Conservation (phyloP, 2,797 vertebrate genomes). For the Rhinatrema bivittatum region DNA sequence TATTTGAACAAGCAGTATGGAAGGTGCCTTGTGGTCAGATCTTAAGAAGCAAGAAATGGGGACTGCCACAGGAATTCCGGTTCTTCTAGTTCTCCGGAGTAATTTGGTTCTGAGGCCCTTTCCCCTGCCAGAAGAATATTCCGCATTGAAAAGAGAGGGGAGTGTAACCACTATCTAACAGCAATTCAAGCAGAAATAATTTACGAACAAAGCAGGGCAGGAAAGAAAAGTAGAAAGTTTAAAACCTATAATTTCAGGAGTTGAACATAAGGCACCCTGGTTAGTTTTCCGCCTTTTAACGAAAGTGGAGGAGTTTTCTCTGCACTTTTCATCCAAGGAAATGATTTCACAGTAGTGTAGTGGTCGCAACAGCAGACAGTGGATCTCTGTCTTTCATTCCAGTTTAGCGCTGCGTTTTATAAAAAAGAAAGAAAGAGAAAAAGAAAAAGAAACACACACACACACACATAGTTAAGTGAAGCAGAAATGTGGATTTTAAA, state of each 20-base stretch:
- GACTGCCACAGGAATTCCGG: neutral
- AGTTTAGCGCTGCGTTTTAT: constrained; percentile 10
- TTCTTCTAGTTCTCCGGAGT: constrained; percentile 4
- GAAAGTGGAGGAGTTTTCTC: constrained; percentile 5
- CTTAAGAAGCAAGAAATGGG: constrained; percentile 4
- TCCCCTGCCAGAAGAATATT: constrained; percentile 12
- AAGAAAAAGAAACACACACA: too few relatives aligned
- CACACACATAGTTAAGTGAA: constrained; percentile 12
- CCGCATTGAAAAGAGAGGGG: constrained; percentile 21
- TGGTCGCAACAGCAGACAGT: neutral
- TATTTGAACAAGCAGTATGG: too few relatives aligned
- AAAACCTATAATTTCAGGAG: constrained; percentile 34
- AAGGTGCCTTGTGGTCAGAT: too few relatives aligned
- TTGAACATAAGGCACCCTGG: constrained; percentile 21
- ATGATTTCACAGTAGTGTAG: constrained; percentile 8
- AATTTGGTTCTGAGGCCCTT: neutral
- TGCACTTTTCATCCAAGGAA: constrained; percentile 17
- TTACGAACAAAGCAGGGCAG: constrained; percentile 33
- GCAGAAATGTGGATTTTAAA: constrained; percentile 15
- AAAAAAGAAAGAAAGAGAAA: too few relatives aligned
- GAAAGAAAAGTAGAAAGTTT: constrained; percentile 33
- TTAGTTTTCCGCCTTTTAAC: constrained; percentile 1
- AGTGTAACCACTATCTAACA: constrained; percentile 28
- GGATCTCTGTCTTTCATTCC: constrained; percentile 13
- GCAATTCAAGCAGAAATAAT: constrained; percentile 38